These are phyloP conservation scores for Gymnobelideus leadbeateri DNA, from an alignment of 2,113 vertebrate genomes.

Conservation along the genomic window DNA sequence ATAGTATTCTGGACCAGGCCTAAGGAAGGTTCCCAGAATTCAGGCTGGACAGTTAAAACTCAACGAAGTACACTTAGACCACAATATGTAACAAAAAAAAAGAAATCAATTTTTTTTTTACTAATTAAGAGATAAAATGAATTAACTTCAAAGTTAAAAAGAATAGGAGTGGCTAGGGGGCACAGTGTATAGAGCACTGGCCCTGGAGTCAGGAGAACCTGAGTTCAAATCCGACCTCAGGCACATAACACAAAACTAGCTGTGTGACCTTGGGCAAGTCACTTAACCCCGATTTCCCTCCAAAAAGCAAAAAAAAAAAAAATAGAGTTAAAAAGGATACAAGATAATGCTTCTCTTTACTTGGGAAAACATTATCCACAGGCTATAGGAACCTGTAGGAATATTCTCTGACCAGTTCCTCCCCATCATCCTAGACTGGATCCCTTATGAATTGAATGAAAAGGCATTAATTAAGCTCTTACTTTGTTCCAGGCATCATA, in stretches of 20 bases:
- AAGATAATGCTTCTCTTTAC: neutral
- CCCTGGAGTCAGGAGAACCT: too few relatives aligned
- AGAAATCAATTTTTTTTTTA: neutral
- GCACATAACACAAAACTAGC: too few relatives aligned
- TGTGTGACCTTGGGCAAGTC: too few relatives aligned
- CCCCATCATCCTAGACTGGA: neutral
- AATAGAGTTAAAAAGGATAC: neutral
- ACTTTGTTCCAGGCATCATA: neutral
- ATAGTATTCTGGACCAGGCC: neutral
- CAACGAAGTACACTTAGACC: neutral
- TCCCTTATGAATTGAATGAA: neutral
- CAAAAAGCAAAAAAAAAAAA: too few relatives aligned
- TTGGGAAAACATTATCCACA: neutral
- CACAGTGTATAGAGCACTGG: too few relatives aligned
- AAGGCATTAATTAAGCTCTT: neutral
- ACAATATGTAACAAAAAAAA: neutral
- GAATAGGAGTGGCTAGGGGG: too few relatives aligned
- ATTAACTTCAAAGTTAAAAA: neutral
- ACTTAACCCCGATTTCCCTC: too few relatives aligned
- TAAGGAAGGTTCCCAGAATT: neutral
- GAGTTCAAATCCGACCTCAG: too few relatives aligned
- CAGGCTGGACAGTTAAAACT: neutral
- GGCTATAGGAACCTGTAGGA: neutral
- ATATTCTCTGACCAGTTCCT: neutral
- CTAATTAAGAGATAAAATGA: neutral